Base-by-base conservation (phyloP, 2,888 invertebrate genomes). In the Synergus laeviventris region DNA sequence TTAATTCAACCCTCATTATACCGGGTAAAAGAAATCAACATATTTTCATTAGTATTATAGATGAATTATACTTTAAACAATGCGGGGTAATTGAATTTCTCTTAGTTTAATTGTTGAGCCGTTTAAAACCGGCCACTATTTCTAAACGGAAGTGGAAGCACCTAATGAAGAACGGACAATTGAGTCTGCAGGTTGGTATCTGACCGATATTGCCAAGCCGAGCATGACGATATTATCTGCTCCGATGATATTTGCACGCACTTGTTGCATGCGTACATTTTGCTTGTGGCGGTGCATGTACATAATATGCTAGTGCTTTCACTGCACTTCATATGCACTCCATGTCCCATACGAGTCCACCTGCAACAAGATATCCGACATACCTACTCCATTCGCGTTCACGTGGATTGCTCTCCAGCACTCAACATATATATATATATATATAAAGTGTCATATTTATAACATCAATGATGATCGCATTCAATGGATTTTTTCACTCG, bases 261-360 rank as follows among this genome's bases (percentile, higher is more conserved):
- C 90, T 90, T 90, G 90, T 90, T 89, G 90, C 89, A 87, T 89
- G 88, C 88, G 87, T 88, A 84, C 86, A 86, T 86, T 86, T 85
- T 82, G 86, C 85, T 84, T 83, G 85, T 86, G 86, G 85, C 84
- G 84, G 85, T 81, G 82, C 86, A 84, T 85, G 84, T 86, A 87
- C 85, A 86, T 87, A 86, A 87, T 87, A 86, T 82, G 86, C 77
- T 83, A 85, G 87, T 87, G 88, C 87, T 88, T 89, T 86, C 87
- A 85, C 86, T 89, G 89, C 88, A 89, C 89, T 90, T 89, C 88
- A 89, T 88, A 89, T 88, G 88, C 89, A 88, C 90, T 90, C 87
- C 87, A 90, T 87, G 89, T 88, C 89, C 88, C 86, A 84, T 83
- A 83, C 87, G 86, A 86, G 85, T 87, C 88, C 88, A 88, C 86